Evolutionary conservation across 1,140 invertebrate genomes (phyloP).

Genomic region (Lanistes nyassanus): DNA sequence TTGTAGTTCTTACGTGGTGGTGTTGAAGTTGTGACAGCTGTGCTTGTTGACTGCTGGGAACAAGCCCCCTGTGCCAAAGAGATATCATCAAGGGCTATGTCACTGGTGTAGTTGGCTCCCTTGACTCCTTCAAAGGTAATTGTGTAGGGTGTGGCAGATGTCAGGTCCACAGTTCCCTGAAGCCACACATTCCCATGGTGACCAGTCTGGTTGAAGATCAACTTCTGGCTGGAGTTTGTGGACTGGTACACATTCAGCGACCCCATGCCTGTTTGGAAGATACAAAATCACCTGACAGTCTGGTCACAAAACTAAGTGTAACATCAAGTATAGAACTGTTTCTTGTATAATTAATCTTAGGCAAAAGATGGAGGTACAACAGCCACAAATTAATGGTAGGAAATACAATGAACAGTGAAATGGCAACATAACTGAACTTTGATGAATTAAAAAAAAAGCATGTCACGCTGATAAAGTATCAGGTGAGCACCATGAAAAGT

Average conservation of each 20-base stretch:
- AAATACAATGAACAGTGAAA: neutral
- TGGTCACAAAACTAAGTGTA: neutral
- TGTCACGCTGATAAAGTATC: neutral
- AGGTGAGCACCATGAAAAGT: neutral
- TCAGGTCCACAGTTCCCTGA: slow-evolving; percentile 28
- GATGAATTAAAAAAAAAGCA: neutral
- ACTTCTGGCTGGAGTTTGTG: neutral
- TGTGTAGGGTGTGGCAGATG: slow-evolving; percentile 1
- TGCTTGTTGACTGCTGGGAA: slow-evolving; percentile 4
- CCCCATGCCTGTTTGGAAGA: slow-evolving; percentile 30
- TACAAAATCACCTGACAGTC: neutral
- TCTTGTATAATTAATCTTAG: neutral
- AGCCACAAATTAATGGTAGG: neutral
- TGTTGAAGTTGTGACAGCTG: neutral
- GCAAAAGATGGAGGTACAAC: neutral
- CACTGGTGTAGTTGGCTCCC: slow-evolving; percentile 33
- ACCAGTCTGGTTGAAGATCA: slow-evolving; percentile 27
- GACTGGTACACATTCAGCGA: slow-evolving; percentile 55
- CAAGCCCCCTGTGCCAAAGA: slow-evolving; percentile 7
- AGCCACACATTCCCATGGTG: slow-evolving; percentile 45
- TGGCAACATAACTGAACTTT: too few species aligned
- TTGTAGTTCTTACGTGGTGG: slow-evolving; percentile 12
- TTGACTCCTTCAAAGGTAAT: slow-evolving; percentile 35
- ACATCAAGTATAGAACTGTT: neutral
- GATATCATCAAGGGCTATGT: slow-evolving; percentile 41